These are phyloP conservation scores for Teinopalpus imperialis DNA, from an alignment of 2,888 invertebrate genomes.

Conservation along the genomic window DNA sequence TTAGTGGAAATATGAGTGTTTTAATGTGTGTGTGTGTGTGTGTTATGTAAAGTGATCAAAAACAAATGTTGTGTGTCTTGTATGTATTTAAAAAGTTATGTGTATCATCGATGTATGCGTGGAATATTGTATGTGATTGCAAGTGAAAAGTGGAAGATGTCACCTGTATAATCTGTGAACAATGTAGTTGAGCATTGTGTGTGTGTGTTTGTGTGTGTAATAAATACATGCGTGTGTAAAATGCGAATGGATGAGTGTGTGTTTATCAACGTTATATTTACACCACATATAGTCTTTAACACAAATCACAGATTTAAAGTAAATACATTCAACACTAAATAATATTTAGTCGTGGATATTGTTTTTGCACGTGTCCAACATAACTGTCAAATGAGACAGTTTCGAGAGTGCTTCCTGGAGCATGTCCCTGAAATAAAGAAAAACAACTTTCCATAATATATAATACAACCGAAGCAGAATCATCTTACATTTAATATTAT, in stretches of 20 bases:
- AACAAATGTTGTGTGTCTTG: too few species aligned
- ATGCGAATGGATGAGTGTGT: not conserved
- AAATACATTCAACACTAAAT: not conserved
- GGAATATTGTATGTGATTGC: too few species aligned
- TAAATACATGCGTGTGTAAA: not conserved
- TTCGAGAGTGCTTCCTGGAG: conserved; percentile 64
- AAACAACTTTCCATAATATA: too few species aligned
- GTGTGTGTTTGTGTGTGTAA: not conserved
- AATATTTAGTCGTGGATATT: conserved; percentile 28
- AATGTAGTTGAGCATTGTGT: too few species aligned
- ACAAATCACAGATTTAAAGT: conserved; percentile 9
- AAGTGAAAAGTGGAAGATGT: too few species aligned
- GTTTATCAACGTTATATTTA: not conserved
- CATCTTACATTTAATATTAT: too few species aligned
- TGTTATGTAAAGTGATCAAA: too few species aligned
- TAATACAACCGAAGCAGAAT: too few species aligned
- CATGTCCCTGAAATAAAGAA: conserved; percentile 54
- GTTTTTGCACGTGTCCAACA: conserved; percentile 56
- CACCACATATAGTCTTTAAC: conserved; percentile 5
- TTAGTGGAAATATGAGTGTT: too few species aligned
- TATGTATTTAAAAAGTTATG: too few species aligned
- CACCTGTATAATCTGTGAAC: too few species aligned
- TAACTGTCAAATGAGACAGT: conserved; percentile 57
- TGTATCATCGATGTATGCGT: too few species aligned
- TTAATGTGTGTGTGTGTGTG: not conserved